Percentiles rank a stretch among this genome's conserved stretches.
Evolutionary conservation across 2,113 vertebrate genomes (phyloP).

Genomic region (Herpetotheres cachinnans): DNA sequence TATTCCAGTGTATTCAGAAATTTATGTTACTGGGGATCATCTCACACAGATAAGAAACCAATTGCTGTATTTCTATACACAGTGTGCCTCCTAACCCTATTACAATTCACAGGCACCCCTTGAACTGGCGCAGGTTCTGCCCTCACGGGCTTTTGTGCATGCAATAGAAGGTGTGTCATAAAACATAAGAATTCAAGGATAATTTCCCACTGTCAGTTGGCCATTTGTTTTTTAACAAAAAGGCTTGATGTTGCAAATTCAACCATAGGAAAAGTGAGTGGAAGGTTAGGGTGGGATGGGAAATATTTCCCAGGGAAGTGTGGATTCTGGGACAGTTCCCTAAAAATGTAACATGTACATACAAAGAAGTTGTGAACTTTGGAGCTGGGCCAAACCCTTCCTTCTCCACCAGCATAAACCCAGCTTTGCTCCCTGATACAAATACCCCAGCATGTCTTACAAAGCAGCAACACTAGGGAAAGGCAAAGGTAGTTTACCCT

Average conservation of each 20-base stretch:
- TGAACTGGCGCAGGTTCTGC: not conserved
- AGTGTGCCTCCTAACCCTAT: not conserved
- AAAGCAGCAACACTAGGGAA: not conserved
- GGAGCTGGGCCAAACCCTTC: not conserved
- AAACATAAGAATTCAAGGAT: not conserved
- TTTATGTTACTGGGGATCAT: not conserved
- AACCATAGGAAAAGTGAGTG: not conserved
- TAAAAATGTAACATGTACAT: not conserved
- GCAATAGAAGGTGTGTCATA: not conserved
- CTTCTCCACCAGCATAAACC: constrained; percentile 48
- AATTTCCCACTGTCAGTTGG: not conserved
- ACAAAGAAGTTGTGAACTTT: constrained; percentile 48
- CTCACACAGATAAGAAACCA: not conserved
- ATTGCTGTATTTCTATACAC: not conserved
- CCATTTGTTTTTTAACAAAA: not conserved
- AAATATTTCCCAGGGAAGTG: constrained; percentile 45
- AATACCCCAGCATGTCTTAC: not conserved
- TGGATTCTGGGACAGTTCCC: constrained; percentile 57
- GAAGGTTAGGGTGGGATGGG: constrained; percentile 19
- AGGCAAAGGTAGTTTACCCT: not conserved
- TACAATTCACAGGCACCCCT: not conserved
- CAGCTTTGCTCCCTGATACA: not conserved
- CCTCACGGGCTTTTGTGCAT: not conserved
- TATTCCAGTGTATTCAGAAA: not conserved
- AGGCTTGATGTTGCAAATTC: not conserved